Base-by-base conservation (phyloP, 2,888 invertebrate genomes). In the Apamea anceps region DNA sequence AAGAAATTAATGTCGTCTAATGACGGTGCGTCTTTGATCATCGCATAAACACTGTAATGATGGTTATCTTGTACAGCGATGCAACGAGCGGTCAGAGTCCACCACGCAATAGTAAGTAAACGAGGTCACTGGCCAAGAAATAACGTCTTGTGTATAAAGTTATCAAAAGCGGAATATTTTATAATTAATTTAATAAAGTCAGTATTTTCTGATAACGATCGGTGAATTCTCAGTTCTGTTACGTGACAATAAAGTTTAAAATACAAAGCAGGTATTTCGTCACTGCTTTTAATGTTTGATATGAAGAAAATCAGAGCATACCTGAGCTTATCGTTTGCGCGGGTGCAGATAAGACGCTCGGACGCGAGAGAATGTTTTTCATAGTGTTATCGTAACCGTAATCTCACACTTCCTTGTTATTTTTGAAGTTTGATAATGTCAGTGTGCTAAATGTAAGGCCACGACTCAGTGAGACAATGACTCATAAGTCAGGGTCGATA, bases 11-110 rank as follows among this genome's bases (percentile, higher is more conserved):
- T 90, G 89, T 91, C 90, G 81, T 88, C 83, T 82, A 83, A 87
- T 90, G 88, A 89, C 88, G 84, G 84, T 87, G 89, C 89, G 89
- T 90, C 90, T 91, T 90, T 90, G 90, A 90, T 88, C 75, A 80
- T 82, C 84, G 82, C 82, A 87, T 89, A 85, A 87, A 86, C 86
- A 86, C 79, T 85, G 85, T 90, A 90, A 88, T 87, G 89, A 91
- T 90, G 66, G 75, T 79, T 88, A 90, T 89, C 90, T 87, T 15
- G 45, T 77, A 62, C 81, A 76, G 89, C 87, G 75, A 75, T 85
- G 85, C 85, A 85, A 78, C 76, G 79, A 62, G 73, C 66, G 67
- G 90, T 85, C 91, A 90, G 90, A 92, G 92, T 92, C 91, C 91
- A 88, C 79, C 63, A 80, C 81, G 87, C 81, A 88, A 82, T 79